phyloP scores from a whole-genome alignment of 2,888 invertebrate species.

The Nasonovia ribisnigri region DNA sequence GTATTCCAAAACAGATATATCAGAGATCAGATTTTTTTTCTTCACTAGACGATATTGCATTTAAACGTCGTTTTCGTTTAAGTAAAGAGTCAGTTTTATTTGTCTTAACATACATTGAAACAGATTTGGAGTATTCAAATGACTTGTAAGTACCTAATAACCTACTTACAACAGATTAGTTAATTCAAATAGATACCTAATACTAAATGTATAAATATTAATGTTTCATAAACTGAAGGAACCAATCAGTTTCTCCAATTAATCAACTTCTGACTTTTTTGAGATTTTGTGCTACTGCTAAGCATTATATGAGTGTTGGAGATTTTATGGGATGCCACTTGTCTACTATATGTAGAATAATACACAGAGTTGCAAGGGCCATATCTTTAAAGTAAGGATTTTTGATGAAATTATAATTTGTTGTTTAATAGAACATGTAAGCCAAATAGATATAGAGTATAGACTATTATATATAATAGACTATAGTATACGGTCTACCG shows the following conservation, averaged over 20 bases:
- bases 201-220: slow-evolving; percentile 17
- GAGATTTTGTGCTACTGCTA: slow-evolving; percentile 8
- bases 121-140: slow-evolving; percentile 15
- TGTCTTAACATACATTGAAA: slow-evolving; percentile 12
- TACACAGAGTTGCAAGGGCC: not conserved
- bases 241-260: slow-evolving; percentile 20
- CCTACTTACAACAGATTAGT: slow-evolving; percentile 21
- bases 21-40: not conserved
- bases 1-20: slow-evolving; percentile 19
- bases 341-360: slow-evolving; percentile 15
- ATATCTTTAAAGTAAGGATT: slow-evolving; percentile 13
- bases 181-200: slow-evolving; percentile 27
- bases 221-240: not conserved
- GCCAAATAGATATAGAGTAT: slow-evolving; percentile 17
- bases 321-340: slow-evolving; percentile 23
- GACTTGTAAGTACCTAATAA: slow-evolving; percentile 23
- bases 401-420: slow-evolving; percentile 7
- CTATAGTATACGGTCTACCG: slow-evolving; percentile 20
- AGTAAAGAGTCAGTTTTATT: slow-evolving; percentile 23
- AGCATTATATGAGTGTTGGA: slow-evolving; percentile 7
- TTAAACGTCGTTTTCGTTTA: slow-evolving; percentile 13
- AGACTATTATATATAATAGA: slow-evolving; percentile 20
- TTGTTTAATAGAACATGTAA: not conserved
- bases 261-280: slow-evolving; percentile 12
- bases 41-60: slow-evolving; percentile 15